Percentiles rank a stretch among this genome's conserved stretches.
Conservation (phyloP, 2,113 vertebrate genomes). For the Neolamprologus caudopunctatus region DNA sequence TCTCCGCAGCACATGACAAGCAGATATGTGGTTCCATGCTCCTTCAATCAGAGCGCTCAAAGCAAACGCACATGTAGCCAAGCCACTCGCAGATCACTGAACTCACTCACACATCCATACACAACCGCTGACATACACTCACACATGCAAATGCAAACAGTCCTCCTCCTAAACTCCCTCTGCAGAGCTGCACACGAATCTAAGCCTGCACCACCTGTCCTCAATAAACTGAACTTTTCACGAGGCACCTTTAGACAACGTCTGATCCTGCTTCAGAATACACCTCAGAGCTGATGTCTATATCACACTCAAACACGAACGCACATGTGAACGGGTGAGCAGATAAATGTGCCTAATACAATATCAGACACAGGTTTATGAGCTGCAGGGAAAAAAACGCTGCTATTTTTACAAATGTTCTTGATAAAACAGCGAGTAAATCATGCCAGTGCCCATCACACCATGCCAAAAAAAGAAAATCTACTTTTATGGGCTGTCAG, state of each 20-base stretch:
- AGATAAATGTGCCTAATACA: neutral
- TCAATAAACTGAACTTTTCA: slow-evolving; percentile 47
- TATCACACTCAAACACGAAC: neutral
- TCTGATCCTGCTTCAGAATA: slow-evolving; percentile 35
- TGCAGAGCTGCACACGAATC: neutral
- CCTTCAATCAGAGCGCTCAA: slow-evolving; percentile 47
- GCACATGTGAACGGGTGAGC: slow-evolving; percentile 10
- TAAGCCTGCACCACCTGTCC: slow-evolving; percentile 35
- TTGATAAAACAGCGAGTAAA: neutral
- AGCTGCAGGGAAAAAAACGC: neutral
- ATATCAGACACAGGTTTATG: neutral
- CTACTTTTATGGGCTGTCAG: neutral
- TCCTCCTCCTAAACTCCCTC: neutral
- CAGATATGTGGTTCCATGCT: slow-evolving; percentile 43
- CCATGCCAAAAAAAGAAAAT: neutral
- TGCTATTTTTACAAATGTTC: neutral
- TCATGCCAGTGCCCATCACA: neutral
- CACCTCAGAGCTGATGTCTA: slow-evolving; percentile 36
- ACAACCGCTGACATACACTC: slow-evolving; percentile 21
- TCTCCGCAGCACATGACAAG: slow-evolving; percentile 47
- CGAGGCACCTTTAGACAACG: slow-evolving; percentile 1
- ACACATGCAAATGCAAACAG: slow-evolving; percentile 17
- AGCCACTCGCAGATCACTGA: slow-evolving; percentile 37
- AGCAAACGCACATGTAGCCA: slow-evolving; percentile 51
- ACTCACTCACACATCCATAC: slow-evolving; percentile 26